phyloP scores from a whole-genome alignment of 2,113 vertebrate genomes.

The Lampris megalopsis region DNA sequence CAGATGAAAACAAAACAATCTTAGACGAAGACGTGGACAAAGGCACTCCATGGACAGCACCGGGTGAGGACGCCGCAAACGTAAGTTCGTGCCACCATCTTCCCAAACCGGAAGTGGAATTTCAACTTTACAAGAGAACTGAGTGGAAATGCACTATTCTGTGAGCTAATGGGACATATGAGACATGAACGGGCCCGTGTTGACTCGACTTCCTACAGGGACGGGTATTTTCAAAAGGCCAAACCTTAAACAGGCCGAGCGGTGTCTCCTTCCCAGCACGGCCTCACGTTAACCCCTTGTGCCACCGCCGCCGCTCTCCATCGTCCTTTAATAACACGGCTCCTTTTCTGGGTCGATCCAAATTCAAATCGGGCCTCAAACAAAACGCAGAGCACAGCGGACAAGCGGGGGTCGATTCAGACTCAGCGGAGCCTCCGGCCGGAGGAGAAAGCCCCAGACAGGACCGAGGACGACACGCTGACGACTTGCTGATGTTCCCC shows the following conservation, averaged over 20 bases:
- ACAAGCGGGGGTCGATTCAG: constrained; percentile 2
- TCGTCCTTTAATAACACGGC: not conserved
- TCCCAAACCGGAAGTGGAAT: not conserved
- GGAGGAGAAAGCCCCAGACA: not conserved
- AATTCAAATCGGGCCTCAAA: constrained; percentile 11
- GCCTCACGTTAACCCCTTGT: constrained; percentile 8
- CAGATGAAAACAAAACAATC: too few relatives aligned
- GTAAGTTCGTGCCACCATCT: too few relatives aligned
- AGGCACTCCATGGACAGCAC: too few relatives aligned
- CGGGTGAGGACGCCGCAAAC: too few relatives aligned
- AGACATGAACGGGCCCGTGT: not conserved
- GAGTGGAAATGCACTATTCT: not conserved
- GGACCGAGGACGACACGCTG: too few relatives aligned
- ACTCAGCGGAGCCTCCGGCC: not conserved
- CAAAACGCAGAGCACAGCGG: not conserved
- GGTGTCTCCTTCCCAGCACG: not conserved
- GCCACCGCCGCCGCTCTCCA: constrained; percentile 5
- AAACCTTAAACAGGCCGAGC: constrained; percentile 9
- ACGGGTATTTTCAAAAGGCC: not conserved
- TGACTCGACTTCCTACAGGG: not conserved
- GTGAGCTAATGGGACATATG: constrained; percentile 7
- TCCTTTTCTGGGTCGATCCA: not conserved
- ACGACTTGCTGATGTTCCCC: too few relatives aligned
- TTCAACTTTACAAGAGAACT: not conserved
- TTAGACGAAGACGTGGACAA: too few relatives aligned